phyloP scores from a whole-genome alignment of 2,113 vertebrate species.

The Melanerpes formicivorus region DNA sequence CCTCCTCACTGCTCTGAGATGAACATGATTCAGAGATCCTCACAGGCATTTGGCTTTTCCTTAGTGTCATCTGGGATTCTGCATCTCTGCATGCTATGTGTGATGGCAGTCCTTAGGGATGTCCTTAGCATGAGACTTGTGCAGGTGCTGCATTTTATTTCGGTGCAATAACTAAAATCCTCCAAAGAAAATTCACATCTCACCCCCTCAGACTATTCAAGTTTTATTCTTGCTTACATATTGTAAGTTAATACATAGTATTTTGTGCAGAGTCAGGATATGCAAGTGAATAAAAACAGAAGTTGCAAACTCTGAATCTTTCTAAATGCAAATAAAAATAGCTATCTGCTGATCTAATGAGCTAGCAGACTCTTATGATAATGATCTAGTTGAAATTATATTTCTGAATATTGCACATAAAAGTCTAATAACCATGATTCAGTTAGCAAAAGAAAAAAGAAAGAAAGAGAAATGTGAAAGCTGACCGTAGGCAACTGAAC shows the following conservation, averaged over 20 bases:
- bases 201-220: background rate
- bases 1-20: background rate
- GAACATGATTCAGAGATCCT: background rate
- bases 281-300: background rate
- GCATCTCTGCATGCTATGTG: background rate
- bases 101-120: background rate
- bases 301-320: background rate
- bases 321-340: background rate
- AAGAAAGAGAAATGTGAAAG: background rate
- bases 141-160: background rate
- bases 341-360: background rate
- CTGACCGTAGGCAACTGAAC: background rate
- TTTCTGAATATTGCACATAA: background rate
- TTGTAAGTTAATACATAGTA: background rate
- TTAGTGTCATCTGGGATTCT: background rate
- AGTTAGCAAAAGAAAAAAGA: background rate
- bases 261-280: background rate
- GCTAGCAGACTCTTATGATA: background rate
- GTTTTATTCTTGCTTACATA: background rate
- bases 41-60: background rate
- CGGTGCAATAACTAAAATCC: background rate
- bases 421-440: background rate
- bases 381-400: background rate
- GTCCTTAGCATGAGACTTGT: background rate
- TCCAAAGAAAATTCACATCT: background rate